Base-by-base conservation (phyloP, 2,113 vertebrate species). In the Morphnarchus princeps region DNA sequence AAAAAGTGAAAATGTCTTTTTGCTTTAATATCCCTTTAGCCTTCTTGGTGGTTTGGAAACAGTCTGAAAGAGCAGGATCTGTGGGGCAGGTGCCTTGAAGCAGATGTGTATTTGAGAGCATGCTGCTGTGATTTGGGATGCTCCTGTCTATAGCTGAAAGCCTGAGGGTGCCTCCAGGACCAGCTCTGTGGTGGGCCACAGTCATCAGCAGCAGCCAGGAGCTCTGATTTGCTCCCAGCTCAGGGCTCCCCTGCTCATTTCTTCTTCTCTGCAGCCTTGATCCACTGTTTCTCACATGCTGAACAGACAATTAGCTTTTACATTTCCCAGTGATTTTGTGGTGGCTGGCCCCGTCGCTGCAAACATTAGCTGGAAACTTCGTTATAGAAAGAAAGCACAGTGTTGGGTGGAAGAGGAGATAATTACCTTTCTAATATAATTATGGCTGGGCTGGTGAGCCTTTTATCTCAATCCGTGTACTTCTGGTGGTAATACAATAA, bases 341-440 rank as follows among this genome's bases (percentile, higher is more conserved):
- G 32, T 34, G 58, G 61, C 82, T 69, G 77, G 57, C 22, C 61
- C 62, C 3, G 7, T 38, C 7, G 0, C 69, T 66, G 78, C 87
- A 91, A 90, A 87, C 59, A n/a, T 45, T 5, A 85, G 62, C 82
- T 91, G 89, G 66, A 88, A 89, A 93, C 63, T 71, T 93, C 7
- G 22, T 95, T 88, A 47, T 9, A 29, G 40, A 63, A 83, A 90
- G 89, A 55, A 91, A 96, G 82, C 40, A 47, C 57, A n/a, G 83
- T 92, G 92, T 96, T 32, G 31, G 80, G 94, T 90, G 89, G 94
- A 70, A 94, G 69, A 87, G 74, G 69, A 96, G 92, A 96, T 97
- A 97, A 97, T 97, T 95, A 95, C 97, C 95, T 97, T 96, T 94
- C 95, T 97, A 82, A 96, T 95, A 77, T 22, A 95, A 96, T 97